Evolutionary conservation across 2,888 invertebrate genomes (phyloP), one percentile per base, ranked within the genome.

Genomic region (Eueremaeus valkanovi): DNA sequence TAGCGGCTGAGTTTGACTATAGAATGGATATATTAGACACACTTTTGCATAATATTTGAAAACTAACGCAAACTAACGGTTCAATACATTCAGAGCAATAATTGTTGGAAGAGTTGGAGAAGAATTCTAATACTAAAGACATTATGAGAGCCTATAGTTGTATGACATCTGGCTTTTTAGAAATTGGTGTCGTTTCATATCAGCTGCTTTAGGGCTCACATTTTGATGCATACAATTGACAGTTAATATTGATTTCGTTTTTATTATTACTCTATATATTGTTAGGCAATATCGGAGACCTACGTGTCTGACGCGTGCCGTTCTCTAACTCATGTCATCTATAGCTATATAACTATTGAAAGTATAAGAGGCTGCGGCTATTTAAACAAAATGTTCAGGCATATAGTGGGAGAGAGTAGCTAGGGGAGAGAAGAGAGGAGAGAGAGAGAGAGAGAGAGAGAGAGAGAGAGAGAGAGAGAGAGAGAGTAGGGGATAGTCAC

Each of bases 401-500:
- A 11, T 33, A 21, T 24, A 18, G 16, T 63, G n/a, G n/a, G n/a
- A 18, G 33, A 27, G 63, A 11, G 33, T 2, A 18, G 29, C 27
- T 33, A 45, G 70, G 70, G 31, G 66, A 33, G 66, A 66, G 66
- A 66, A 24, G 24, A 24, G 8, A 24, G 21, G 66, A 33, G 63
- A 27, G 13, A 29, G 9, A 18, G 33, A 18, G 63, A 27, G 58
- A 58, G 24, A 58, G 70, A 24, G 42, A 42, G 70, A 70, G 68
- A 68, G 68, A 63, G 63, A 63, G 63, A 63, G 63, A 63, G 63
- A 63, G 63, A 63, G 63, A 63, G 63, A 63, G 63, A 63, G 63
- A 63, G 18, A 63, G 18, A 21, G 63, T 9, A 24, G 11, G 70
- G 29, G 66, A 66, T 31, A 29, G 45, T 49, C 42, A 72, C 45